Percentiles rank a stretch among this genome's conserved stretches.
Conservation (phyloP, 2,888 invertebrate species). For the Himalopsyche tibetana region DNA sequence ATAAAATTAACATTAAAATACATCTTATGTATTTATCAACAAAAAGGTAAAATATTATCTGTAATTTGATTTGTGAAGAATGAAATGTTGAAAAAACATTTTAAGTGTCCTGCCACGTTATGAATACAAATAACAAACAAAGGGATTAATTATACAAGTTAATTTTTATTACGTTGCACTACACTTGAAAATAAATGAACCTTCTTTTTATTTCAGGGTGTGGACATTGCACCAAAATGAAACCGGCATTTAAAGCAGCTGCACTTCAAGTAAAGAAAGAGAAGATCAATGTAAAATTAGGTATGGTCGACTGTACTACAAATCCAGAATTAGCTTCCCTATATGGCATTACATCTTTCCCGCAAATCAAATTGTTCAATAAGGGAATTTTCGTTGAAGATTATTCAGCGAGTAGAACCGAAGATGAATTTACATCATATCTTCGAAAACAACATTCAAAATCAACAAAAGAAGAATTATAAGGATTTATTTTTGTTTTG, state of each 20-base stretch:
- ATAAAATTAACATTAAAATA: no score
- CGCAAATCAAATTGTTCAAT: slow-evolving; percentile 82
- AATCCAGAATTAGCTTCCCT: slow-evolving; percentile 78
- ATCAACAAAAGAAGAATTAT: slow-evolving; percentile 43
- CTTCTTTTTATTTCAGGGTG: slow-evolving; percentile 78
- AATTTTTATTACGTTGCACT: no score
- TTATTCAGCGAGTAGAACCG: slow-evolving; percentile 78
- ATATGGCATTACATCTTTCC: slow-evolving; percentile 81
- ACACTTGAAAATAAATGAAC: slow-evolving; percentile 12
- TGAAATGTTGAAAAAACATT: no score
- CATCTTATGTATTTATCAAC: no score
- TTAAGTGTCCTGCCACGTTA: no score
- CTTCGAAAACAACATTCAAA: slow-evolving; percentile 68
- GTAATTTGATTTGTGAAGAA: no score
- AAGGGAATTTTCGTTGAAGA: slow-evolving; percentile 76
- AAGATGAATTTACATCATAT: slow-evolving; percentile 77
- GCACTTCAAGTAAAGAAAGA: slow-evolving; percentile 75
- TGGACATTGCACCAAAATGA: slow-evolving; percentile 82
- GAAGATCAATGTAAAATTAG: slow-evolving; percentile 71
- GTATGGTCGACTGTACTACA: slow-evolving; percentile 82
- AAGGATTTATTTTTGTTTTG: not conserved
- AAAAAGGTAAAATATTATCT: no score
- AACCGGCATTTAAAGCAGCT: slow-evolving; percentile 80
- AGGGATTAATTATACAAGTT: no score
- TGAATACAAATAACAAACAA: no score